phyloP scores from a whole-genome alignment of 1,140 invertebrate species.

The Drosophila insularis region DNA sequence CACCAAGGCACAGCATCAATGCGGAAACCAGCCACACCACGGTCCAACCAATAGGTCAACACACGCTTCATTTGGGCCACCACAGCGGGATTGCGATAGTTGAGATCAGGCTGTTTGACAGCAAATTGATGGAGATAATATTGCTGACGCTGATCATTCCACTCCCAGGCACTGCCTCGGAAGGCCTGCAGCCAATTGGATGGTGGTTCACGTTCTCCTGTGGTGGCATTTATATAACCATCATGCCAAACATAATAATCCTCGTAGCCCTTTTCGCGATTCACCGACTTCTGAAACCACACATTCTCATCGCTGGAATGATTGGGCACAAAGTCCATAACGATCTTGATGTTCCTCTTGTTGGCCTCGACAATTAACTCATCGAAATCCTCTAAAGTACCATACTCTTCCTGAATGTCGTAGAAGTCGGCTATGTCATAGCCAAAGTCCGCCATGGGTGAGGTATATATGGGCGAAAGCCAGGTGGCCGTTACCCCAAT shows the following conservation, averaged over 20 bases:
- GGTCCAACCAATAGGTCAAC: slow-evolving; percentile 89
- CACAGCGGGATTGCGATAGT: slow-evolving; percentile 86
- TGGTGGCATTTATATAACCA: slow-evolving; percentile 75
- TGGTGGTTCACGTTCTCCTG: slow-evolving; percentile 82
- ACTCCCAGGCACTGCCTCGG: slow-evolving; percentile 87
- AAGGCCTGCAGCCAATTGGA: slow-evolving; percentile 87
- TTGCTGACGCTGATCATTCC: slow-evolving; percentile 84
- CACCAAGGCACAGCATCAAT: slow-evolving; percentile 86
- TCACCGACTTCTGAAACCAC: slow-evolving; percentile 88
- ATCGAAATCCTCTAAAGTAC: slow-evolving; percentile 89
- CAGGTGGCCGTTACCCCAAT: slow-evolving; percentile 86
- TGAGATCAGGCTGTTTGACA: slow-evolving; percentile 87
- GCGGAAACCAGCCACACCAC: slow-evolving; percentile 90
- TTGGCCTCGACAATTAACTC: slow-evolving; percentile 86
- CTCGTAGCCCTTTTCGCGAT: slow-evolving; percentile 84
- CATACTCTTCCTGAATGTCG: slow-evolving; percentile 87
- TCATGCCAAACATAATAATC: slow-evolving; percentile 89
- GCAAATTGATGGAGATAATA: slow-evolving; percentile 88
- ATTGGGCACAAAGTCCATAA: slow-evolving; percentile 85
- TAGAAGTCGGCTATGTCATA: slow-evolving; percentile 89
- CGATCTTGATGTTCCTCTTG: slow-evolving; percentile 67
- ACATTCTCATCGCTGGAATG: slow-evolving; percentile 88
- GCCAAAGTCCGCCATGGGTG: slow-evolving; percentile 87
- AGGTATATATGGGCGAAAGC: slow-evolving; percentile 88
- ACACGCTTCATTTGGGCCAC: slow-evolving; percentile 87